Conservation (phyloP, 2,888 invertebrate genomes). For the Digitonthophagus gazella region DNA sequence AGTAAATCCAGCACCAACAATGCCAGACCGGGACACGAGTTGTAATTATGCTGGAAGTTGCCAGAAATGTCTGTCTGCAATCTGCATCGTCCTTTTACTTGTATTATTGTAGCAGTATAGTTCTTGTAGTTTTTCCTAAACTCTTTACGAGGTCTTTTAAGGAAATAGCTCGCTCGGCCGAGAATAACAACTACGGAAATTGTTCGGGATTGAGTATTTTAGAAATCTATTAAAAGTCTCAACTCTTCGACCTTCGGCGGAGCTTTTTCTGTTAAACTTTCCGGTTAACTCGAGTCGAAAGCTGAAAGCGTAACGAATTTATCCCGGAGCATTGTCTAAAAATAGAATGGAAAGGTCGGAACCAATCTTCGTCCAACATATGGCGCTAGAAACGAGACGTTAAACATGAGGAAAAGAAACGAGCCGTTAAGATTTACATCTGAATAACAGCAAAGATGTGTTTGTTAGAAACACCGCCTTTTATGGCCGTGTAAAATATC, state of each 20-base stretch:
- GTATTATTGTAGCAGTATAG: neutral
- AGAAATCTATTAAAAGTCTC: neutral
- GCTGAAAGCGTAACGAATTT: neutral
- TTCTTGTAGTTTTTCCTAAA: neutral
- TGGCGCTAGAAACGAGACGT: neutral
- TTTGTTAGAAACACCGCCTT: neutral
- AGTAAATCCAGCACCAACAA: conserved; percentile 25
- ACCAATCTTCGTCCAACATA: neutral
- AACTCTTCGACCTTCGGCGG: neutral
- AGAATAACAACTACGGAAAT: neutral
- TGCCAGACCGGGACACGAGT: conserved; percentile 14
- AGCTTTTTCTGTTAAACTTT: neutral
- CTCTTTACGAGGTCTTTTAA: neutral
- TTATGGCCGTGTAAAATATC: neutral
- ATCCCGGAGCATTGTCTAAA: neutral
- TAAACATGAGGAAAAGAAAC: too few relatives aligned
- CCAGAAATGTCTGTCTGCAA: neutral
- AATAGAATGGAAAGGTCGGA: neutral
- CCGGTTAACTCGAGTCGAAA: neutral
- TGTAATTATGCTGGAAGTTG: conserved; percentile 34
- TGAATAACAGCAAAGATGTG: neutral
- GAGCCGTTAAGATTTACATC: neutral
- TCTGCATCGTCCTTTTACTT: neutral
- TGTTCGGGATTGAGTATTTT: neutral
- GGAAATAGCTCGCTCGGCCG: neutral